Evolutionary conservation across 2,888 invertebrate species (phyloP), one percentile per base, ranked within the genome.

Genomic region (Sycophila texana): DNA sequence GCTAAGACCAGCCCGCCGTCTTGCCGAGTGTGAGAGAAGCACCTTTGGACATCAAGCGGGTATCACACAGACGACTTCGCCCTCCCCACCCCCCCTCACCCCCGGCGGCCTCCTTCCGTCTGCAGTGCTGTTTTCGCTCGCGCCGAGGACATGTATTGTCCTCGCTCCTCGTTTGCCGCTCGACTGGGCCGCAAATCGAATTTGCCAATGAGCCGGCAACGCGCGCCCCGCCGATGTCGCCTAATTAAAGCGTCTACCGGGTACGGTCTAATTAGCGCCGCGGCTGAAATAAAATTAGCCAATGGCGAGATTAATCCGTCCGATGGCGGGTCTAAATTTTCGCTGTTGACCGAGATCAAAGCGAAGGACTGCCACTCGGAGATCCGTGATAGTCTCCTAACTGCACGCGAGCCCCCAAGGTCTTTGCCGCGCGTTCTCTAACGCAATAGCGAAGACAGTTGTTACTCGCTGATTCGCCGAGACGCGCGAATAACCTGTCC

Each of bases 11-110:
- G 85, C 81, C 18, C 22, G 75, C 67, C 82, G 75, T 81, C 83
- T 85, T 80, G 82, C 82, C 83, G 85, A 87, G 89, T 87, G 89
- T 85, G 86, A 86, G 87, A 79, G 84, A 87, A 87, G 87, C 88
- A 89, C 89, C 89, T 90, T 90, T 90, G 89, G 89, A 90, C 89
- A 90, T 89, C 89, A 89, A 87, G 85, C 83, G 82, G 85, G 85
- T 88, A 88, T 88, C 88, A 85, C 87, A 87, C 85, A 87, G 86
- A 86, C 39, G 63, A 63, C 39, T 39, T 66, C 82, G 82, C 82
- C 83, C 85, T 82, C 85, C 73, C 83, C 85, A 82, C 85, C 73
- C 74, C 80, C 82, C 74, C 81, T 72, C n/a, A n/a, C 77, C 81
- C 75, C 74, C 79, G 39, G 10, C 77, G 75, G 71, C 79, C 83